Conservation (phyloP, 2,797 vertebrate genomes). For the Anas flavirostris region DNA sequence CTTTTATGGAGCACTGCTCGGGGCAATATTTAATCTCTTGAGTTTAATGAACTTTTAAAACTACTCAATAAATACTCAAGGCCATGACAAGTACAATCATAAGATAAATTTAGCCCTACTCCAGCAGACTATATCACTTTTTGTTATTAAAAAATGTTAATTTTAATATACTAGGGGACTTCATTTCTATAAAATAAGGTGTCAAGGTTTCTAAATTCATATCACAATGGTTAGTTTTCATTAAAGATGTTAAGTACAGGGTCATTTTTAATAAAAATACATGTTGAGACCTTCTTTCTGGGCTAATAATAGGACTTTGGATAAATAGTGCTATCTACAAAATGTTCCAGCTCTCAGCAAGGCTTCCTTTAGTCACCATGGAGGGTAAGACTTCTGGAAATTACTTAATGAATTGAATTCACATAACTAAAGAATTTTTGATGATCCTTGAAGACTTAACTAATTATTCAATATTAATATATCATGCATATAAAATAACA, state of each 20-base stretch:
- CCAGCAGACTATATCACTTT: slow-evolving; percentile 72
- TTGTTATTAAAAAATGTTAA: slow-evolving; percentile 80
- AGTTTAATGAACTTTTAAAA: slow-evolving; percentile 86
- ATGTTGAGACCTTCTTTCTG: slow-evolving; percentile 5
- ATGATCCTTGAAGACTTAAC: neutral
- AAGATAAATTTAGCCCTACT: slow-evolving; percentile 74
- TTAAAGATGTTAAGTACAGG: slow-evolving; percentile 63
- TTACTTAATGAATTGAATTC: slow-evolving; percentile 40
- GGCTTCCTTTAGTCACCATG: neutral
- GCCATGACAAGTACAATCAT: slow-evolving; percentile 75
- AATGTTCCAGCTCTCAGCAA: slow-evolving; percentile 47
- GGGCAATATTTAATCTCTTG: slow-evolving; percentile 81
- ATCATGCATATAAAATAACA: neutral
- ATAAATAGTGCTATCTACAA: slow-evolving; percentile 50
- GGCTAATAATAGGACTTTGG: slow-evolving; percentile 60
- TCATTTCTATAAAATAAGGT: slow-evolving; percentile 73
- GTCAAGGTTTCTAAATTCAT: slow-evolving; percentile 33
- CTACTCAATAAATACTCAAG: slow-evolving; percentile 80
- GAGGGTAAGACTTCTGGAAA: neutral
- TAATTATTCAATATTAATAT: neutral
- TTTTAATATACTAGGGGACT: slow-evolving; percentile 75
- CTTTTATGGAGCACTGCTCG: slow-evolving; percentile 76
- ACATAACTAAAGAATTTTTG: slow-evolving; percentile 1
- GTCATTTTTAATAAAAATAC: slow-evolving; percentile 70
- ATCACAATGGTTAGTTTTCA: slow-evolving; percentile 53